phyloP scores from a whole-genome alignment of 2,888 invertebrate species.

The Patella ulyssiponensis region DNA sequence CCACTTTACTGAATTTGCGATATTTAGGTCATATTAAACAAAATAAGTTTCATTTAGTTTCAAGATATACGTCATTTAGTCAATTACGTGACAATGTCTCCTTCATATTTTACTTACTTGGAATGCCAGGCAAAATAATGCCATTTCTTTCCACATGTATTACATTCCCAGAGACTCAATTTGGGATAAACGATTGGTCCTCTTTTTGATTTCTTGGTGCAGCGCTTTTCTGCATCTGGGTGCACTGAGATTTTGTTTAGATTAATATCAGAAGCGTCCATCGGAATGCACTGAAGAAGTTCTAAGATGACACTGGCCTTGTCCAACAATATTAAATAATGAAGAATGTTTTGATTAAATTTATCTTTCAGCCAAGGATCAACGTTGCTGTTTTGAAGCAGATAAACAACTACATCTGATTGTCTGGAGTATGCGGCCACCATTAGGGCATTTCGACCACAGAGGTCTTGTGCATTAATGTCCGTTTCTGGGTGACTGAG shows the following conservation, averaged over 20 bases:
- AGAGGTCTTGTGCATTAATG: slow-evolving; percentile 25
- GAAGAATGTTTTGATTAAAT: slow-evolving; percentile 34
- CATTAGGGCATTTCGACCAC: slow-evolving; percentile 39
- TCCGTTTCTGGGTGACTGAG: slow-evolving; percentile 19
- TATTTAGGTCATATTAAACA: too few relatives aligned
- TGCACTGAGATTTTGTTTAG: too few relatives aligned
- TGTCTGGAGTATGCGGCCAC: slow-evolving; percentile 35
- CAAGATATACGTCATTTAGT: too few relatives aligned
- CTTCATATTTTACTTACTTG: background rate
- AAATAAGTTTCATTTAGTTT: too few relatives aligned
- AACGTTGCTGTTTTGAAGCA: slow-evolving; percentile 28
- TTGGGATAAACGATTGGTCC: too few relatives aligned
- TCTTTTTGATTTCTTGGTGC: too few relatives aligned
- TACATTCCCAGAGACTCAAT: background rate
- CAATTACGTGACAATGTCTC: too few relatives aligned
- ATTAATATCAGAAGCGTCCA: too few relatives aligned
- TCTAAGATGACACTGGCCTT: background rate
- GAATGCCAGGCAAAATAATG: background rate
- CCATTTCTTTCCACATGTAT: background rate
- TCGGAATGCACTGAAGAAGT: too few relatives aligned
- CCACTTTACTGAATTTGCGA: too few relatives aligned
- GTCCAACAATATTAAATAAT: slow-evolving; percentile 23
- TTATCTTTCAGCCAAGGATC: background rate
- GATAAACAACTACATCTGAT: slow-evolving; percentile 27
- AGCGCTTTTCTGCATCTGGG: too few relatives aligned